These are phyloP conservation scores for Oscheius onirici DNA, from an alignment of 2,888 invertebrate species.

Conservation along the genomic window DNA sequence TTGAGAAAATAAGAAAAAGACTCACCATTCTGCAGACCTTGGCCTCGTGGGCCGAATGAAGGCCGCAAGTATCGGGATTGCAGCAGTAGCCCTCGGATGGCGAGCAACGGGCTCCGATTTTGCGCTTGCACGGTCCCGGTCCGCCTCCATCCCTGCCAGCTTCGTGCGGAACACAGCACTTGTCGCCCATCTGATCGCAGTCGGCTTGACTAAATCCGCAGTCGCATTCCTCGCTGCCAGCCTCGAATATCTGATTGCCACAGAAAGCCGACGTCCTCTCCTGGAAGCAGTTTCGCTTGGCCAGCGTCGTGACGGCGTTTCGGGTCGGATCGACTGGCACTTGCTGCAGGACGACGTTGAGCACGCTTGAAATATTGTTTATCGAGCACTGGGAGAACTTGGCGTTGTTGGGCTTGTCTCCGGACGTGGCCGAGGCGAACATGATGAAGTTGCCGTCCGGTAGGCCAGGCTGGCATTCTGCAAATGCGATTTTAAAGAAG, in stretches of 20 bases:
- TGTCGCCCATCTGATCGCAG: conserved; percentile 78
- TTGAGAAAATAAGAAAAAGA: no score
- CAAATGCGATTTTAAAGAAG: no score
- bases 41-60: conserved; percentile 73
- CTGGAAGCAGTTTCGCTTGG: conserved; percentile 92
- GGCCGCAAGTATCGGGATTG: conserved; percentile 82
- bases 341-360: conserved; percentile 63
- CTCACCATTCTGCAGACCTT: conserved; percentile 71
- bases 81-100: conserved; percentile 99
- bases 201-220: conserved; percentile 86
- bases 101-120: conserved; percentile 73
- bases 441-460: conserved; percentile 96
- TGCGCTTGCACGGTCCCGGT: conserved; percentile 79
- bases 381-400: conserved; percentile 78
- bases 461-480: conserved; percentile 86
- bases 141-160: conserved; percentile 48
- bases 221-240: conserved; percentile 92
- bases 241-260: conserved; percentile 97
- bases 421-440: conserved; percentile 95
- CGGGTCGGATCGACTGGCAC: conserved; percentile 65
- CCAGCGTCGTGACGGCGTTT: conserved; percentile 73
- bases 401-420: conserved; percentile 96
- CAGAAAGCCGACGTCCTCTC: conserved; percentile 95
- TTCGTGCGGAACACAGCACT: conserved; percentile 83
- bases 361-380: conserved; percentile 64